Percentiles rank a stretch among this genome's conserved stretches.
Conservation (phyloP, 2,888 invertebrate genomes). For the Sycophila texana region DNA sequence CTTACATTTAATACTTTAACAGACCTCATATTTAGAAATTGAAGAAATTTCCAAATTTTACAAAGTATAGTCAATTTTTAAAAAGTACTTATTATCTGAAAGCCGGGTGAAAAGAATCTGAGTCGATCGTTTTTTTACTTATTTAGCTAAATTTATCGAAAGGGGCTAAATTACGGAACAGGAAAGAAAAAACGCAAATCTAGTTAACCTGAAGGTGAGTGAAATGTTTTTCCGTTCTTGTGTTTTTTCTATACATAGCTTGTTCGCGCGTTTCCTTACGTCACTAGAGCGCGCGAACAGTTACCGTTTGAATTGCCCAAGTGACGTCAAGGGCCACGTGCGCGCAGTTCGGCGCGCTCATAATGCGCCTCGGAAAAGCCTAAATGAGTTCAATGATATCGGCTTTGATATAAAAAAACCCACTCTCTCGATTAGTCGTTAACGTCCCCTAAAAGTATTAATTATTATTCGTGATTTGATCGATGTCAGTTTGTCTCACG, state of each 20-base stretch:
- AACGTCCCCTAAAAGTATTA: no score
- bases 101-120: no score
- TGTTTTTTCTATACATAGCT: conserved; percentile 4
- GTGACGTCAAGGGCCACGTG: conserved; percentile 11
- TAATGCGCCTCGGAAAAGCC: neutral
- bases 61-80: no score
- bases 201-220: conserved; percentile 20
- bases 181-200: conserved; percentile 2
- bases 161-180: neutral
- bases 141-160: neutral
- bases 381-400: neutral
- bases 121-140: no score
- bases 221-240: conserved; percentile 51
- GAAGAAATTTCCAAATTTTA: no score
- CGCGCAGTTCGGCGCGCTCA: neutral
- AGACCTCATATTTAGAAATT: no score
- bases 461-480: no score
- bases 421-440: no score
- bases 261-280: conserved; percentile 20
- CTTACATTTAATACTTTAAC: no score
- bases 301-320: conserved; percentile 51
- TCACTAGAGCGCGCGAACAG: conserved; percentile 26
- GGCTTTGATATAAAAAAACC: no score
- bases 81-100: no score
- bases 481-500: no score